phyloP scores from a whole-genome alignment of 2,888 invertebrate genomes.

The Liopterus haemorrhoidalis region DNA sequence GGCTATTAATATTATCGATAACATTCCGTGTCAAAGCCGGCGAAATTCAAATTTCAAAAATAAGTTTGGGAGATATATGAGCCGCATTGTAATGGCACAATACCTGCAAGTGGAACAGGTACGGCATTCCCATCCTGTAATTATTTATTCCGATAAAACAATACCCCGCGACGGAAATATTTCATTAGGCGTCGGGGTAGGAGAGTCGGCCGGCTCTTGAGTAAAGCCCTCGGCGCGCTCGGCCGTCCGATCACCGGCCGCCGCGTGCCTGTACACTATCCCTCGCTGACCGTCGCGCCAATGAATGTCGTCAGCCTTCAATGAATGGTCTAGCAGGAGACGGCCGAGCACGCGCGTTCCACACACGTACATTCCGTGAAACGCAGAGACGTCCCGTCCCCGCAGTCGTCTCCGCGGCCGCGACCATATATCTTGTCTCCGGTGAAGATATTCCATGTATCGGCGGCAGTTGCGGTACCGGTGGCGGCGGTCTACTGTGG shows the following conservation, averaged over 20 bases:
- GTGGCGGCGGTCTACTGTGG: background rate
- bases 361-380: slow-evolving; percentile 17
- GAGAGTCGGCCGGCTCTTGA: too few species aligned
- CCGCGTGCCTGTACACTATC: background rate
- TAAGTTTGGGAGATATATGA: slow-evolving; percentile 20
- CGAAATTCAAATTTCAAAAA: slow-evolving; percentile 24
- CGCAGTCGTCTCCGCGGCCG: background rate
- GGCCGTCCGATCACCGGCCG: background rate
- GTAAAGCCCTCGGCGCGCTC: too few species aligned
- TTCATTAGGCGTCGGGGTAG: too few species aligned
- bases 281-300: slow-evolving; percentile 1
- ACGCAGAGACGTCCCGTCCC: background rate
- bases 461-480: background rate
- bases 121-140: slow-evolving; percentile 20
- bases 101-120: slow-evolving; percentile 15
- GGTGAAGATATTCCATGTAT: background rate
- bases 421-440: background rate
- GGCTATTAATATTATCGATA: slow-evolving; percentile 42
- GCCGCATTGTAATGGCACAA: slow-evolving; percentile 15
- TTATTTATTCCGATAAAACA: slow-evolving; percentile 24
- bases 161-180: slow-evolving; percentile 19
- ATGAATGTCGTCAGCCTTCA: slow-evolving; percentile 14
- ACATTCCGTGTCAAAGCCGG: slow-evolving; percentile 32
- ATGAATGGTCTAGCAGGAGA: slow-evolving; percentile 9
- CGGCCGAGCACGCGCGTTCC: slow-evolving; percentile 4